Evolutionary conservation across 1,140 invertebrate genomes (phyloP).

Genomic region (Ceratoteleas bidentatus): DNA sequence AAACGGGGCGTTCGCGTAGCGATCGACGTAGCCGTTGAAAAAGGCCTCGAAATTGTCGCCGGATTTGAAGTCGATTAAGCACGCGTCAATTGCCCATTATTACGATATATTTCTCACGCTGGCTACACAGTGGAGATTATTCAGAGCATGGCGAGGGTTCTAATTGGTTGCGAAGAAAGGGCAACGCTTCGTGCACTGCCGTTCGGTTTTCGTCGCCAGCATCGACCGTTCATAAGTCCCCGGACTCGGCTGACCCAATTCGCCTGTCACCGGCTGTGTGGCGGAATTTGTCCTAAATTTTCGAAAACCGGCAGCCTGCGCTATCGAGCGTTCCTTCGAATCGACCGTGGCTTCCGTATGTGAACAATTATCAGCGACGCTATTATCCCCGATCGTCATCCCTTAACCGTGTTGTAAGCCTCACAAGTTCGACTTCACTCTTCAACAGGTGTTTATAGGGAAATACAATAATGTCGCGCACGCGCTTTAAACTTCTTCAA

Average conservation of each 20-base stretch:
- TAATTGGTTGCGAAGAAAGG: constrained; percentile 54
- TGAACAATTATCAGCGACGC: constrained; percentile 71
- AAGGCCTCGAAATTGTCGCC: constrained; percentile 13
- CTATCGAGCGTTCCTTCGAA: neutral
- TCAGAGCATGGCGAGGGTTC: constrained; percentile 49
- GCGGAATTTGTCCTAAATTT: too few species aligned
- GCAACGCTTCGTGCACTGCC: constrained; percentile 41
- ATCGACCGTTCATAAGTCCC: constrained; percentile 17
- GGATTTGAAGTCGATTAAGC: constrained; percentile 36
- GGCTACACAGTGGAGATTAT: constrained; percentile 45
- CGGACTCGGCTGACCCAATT: constrained; percentile 3
- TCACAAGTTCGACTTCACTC: constrained; percentile 77
- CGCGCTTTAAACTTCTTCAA: constrained; percentile 77
- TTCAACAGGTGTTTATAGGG: constrained; percentile 82
- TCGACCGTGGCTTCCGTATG: constrained; percentile 1
- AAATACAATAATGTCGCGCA: constrained; percentile 82
- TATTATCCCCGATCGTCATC: constrained; percentile 78
- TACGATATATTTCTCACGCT: constrained; percentile 53
- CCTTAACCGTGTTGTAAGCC: constrained; percentile 77
- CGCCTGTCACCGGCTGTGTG: too few species aligned
- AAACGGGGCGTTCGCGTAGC: too few species aligned
- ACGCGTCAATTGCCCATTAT: constrained; percentile 33
- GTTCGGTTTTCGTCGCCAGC: constrained; percentile 42
- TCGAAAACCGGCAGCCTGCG: too few species aligned
- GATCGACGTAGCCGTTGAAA: too few species aligned